Conservation (phyloP, 2,113 vertebrate genomes). For the Gobio gobio region DNA sequence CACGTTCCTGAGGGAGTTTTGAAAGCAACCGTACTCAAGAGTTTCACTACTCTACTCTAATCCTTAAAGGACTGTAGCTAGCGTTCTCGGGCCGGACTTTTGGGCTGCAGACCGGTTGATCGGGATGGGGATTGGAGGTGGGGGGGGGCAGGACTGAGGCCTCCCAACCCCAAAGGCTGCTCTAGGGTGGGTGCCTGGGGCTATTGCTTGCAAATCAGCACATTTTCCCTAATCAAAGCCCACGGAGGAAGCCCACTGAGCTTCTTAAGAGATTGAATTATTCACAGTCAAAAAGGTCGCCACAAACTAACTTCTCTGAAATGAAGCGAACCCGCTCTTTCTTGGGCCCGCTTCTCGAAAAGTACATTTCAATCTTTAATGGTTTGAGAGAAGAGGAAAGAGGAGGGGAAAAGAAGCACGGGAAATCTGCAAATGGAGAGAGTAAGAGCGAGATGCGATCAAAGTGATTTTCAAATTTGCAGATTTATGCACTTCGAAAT, state of each 20-base stretch:
- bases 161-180: conserved; percentile 67
- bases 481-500: conserved; percentile 68
- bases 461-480: conserved; percentile 70
- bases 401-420: not conserved
- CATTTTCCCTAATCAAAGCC: conserved; percentile 78
- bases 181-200: conserved; percentile 75
- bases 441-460: conserved; percentile 59
- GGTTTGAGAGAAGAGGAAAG: conserved; percentile 58
- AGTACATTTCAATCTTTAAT: conserved; percentile 72
- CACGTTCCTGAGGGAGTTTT: conserved; percentile 55
- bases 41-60: conserved; percentile 25
- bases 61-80: conserved; percentile 5
- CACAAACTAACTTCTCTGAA: conserved; percentile 57
- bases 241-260: conserved; percentile 70
- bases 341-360: conserved; percentile 61
- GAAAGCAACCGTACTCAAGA: not conserved
- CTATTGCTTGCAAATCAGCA: conserved; percentile 77
- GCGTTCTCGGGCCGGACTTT: conserved; percentile 12
- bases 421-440: conserved; percentile 35
- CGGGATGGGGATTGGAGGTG: conserved; percentile 12
- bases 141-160: conserved; percentile 25
- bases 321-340: conserved; percentile 36
- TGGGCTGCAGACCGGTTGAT: conserved; percentile 12
- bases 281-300: conserved; percentile 72
- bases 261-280: conserved; percentile 77